Conservation (phyloP, 2,888 invertebrate genomes). For the Eucera pruinosa region DNA sequence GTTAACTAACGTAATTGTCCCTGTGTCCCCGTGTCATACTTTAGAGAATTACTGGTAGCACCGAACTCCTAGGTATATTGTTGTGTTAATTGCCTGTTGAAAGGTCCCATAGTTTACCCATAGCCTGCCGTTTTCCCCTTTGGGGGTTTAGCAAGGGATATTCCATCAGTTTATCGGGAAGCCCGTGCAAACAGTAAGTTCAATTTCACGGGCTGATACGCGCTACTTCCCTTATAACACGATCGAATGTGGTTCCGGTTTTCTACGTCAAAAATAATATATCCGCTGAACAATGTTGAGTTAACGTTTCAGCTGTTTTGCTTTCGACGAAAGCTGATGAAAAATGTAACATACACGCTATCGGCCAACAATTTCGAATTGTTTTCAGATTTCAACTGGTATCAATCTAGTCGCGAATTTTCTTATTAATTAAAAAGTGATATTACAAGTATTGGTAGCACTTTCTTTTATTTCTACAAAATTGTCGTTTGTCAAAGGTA, state of each 20-base stretch:
- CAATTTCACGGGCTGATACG: conserved; percentile 44
- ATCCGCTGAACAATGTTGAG: background rate
- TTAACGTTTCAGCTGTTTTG: background rate
- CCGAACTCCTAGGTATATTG: conserved; percentile 49
- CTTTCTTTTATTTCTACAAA: too few species aligned
- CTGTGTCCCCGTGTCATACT: conserved; percentile 29
- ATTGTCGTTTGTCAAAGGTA: too few species aligned
- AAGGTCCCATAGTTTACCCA: conserved; percentile 54
- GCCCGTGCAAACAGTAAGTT: conserved; percentile 53
- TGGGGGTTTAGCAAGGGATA: conserved; percentile 51
- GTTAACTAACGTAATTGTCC: conserved; percentile 31
- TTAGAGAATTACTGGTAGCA: conserved; percentile 52
- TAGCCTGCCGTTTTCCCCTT: conserved; percentile 38
- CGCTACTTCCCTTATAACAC: conserved; percentile 23
- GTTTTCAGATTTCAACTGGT: too few species aligned
- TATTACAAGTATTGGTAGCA: too few species aligned
- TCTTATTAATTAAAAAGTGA: too few species aligned
- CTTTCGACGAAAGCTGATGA: background rate
- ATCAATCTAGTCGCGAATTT: too few species aligned
- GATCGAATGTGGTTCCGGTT: conserved; percentile 1
- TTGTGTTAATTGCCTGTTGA: conserved; percentile 61
- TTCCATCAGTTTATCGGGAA: conserved; percentile 50
- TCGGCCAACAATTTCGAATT: too few species aligned
- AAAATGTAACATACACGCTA: too few species aligned
- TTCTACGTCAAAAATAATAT: conserved; percentile 4